Conservation (phyloP, 2,888 invertebrate species). For the Pollenia angustigena region DNA sequence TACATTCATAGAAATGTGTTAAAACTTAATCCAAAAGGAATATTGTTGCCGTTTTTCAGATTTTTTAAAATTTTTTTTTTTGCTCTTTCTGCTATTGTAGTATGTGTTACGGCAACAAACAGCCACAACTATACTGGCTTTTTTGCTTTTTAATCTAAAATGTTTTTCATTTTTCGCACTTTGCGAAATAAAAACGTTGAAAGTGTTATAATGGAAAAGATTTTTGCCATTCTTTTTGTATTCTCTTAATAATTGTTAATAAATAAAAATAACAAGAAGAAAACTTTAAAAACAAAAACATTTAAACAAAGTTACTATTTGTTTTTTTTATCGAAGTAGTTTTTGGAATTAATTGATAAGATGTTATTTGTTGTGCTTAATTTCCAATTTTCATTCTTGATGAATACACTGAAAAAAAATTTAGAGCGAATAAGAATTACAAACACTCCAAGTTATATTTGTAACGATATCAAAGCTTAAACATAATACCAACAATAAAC, state of each 20-base stretch:
- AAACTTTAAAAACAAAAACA: too few relatives aligned
- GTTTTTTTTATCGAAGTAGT: too few relatives aligned
- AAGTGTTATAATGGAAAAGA: slow-evolving; percentile 44
- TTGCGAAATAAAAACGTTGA: slow-evolving; percentile 57
- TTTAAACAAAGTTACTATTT: too few relatives aligned
- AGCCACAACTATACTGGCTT: slow-evolving; percentile 61
- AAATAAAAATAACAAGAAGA: neutral
- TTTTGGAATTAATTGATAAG: too few relatives aligned
- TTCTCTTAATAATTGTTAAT: neutral
- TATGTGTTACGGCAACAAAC: slow-evolving; percentile 53
- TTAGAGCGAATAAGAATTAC: too few relatives aligned
- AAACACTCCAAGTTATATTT: too few relatives aligned
- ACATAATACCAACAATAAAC: too few relatives aligned
- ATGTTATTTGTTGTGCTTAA: too few relatives aligned
- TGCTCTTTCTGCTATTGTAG: slow-evolving; percentile 41
- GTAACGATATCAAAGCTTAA: too few relatives aligned
- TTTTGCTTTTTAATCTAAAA: slow-evolving; percentile 42
- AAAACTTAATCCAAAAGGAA: slow-evolving; percentile 79
- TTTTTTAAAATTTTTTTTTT: slow-evolving; percentile 71
- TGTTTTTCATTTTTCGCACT: slow-evolving; percentile 43
- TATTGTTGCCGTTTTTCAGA: too few relatives aligned
- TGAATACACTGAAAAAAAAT: too few relatives aligned
- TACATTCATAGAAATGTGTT: slow-evolving; percentile 80
- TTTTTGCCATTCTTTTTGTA: slow-evolving; percentile 18
- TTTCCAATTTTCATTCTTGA: too few relatives aligned